Evolutionary conservation across 2,113 vertebrate species (phyloP).

Genomic region (Scomber colias): DNA sequence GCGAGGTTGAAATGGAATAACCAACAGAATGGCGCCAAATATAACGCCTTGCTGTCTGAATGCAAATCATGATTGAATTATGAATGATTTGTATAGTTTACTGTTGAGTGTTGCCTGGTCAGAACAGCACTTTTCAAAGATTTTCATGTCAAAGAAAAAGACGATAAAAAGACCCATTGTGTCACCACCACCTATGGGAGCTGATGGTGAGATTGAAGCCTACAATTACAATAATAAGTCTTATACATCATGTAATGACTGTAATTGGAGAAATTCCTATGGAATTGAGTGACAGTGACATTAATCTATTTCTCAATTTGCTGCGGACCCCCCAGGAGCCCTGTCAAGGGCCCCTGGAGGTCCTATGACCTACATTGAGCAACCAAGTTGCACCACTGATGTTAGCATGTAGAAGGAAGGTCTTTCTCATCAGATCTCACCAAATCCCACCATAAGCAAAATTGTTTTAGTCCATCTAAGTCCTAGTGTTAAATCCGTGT

Average conservation of each 20-base stretch:
- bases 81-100: conserved; percentile 67
- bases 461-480: too few relatives aligned
- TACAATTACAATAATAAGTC: conserved; percentile 32
- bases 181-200: conserved; percentile 13
- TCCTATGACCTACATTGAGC: conserved; percentile 66
- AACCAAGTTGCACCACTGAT: neutral
- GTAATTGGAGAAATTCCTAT: conserved; percentile 65
- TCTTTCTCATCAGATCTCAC: neutral
- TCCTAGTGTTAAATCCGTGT: too few relatives aligned
- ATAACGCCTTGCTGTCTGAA: conserved; percentile 62
- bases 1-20: conserved; percentile 75
- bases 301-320: conserved; percentile 79
- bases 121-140: conserved; percentile 11
- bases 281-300: conserved; percentile 55
- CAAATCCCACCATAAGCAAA: too few relatives aligned
- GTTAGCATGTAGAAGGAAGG: conserved; percentile 4
- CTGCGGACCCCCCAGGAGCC: conserved; percentile 41
- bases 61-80: conserved; percentile 74
- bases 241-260: conserved; percentile 29
- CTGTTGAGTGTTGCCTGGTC: conserved; percentile 28
- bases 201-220: conserved; percentile 15
- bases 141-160: conserved; percentile 20
- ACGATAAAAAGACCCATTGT: conserved; percentile 12
- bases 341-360: conserved; percentile 30
- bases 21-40: conserved; percentile 65